Evolutionary conservation across 2,113 vertebrate genomes (phyloP), one percentile per base, ranked within the genome.

Genomic region (Ceyx margarethae): DNA sequence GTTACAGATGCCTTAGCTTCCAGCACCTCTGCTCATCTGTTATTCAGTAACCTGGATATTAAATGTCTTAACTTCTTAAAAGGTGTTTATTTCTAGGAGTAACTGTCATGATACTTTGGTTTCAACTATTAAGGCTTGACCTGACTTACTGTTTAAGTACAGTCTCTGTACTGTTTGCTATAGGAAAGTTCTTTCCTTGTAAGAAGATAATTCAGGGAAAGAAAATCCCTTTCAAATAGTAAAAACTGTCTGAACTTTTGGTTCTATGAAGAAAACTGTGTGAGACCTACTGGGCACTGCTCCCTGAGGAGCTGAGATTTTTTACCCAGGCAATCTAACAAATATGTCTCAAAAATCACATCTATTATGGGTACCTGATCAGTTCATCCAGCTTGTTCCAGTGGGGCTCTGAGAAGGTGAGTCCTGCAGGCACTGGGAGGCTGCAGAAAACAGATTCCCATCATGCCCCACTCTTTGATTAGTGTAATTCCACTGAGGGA

Each of bases 1-100:
- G 71, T 79, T 85, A 74, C 62, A 92, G 64, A 61, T 73, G 50
- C 69, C 58, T 66, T 57, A 90, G 53, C 71, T 91, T 93, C 76
- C 54, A 69, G 89, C 88, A 15, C 54, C 43, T 92, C 58, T 50
- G 28, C 31, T 61, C 33, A 2, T 69, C 43, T 81, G 51, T 79
- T 78, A 54, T 87, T 89, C 74, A 23, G 71, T 91, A 81, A 87
- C 87, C 87, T 87, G 87, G 74, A 65, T 89, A 79, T 46, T 82
- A 81, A 87, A 76, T 73, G 54, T 28, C 66, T 79, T 92, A 58
- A 48, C 74, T 87, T 92, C 65, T 53, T 62, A 87, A 87, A 93
- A 73, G 57, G 29, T 58, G 11, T 80, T 82, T 76, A 69, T 87
- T 87, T 81, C 31, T 72, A 48, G 26, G 40, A 87, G 74, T 85